Base-by-base conservation (phyloP, 2,888 invertebrate species). In the Plebejus melissa region DNA sequence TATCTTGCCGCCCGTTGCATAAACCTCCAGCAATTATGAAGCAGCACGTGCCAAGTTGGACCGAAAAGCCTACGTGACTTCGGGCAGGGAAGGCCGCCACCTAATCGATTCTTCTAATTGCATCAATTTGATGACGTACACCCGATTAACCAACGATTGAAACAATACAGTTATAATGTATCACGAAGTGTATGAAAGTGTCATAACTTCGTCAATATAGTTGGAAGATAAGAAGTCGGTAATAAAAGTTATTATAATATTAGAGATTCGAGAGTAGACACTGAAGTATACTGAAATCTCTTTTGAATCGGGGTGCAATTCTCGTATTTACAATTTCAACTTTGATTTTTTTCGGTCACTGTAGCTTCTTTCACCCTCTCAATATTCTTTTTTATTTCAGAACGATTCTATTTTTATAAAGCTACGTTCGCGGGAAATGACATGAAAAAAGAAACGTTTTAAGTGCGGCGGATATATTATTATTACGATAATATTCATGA, bases 11-110 rank as follows among this genome's bases (percentile, higher is more conserved):
- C 36, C 0, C 75, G 60, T 80, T 85, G 85, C 86, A 88, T 88
- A 84, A 85, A 77, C 80, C 79, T 76, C 76, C 74, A 16, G 69
- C 76, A 77, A 83, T 86, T 85, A 85, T 81, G 79, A 78, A 74
- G 77, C 77, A 85, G 88, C 91, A 89, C 90, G 91, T 84, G 91
- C 84, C 86, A 76, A 58, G 76, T 78, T 78, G 78, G 76, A 77
- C 76, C 78, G 74, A 79, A 80, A 80, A 80, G 89, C 83, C 87
- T 91, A 92, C 92, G 92, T 93, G 92, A 92, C 90, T 83, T 69
- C 70, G 76, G 78, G 79, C 90, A 90, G 85, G 83, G 81, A 84
- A 80, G 77, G 76, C 80, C 82, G 75, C 79, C 82, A 83, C 81
- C 74, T 87, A 87, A 88, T 89, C 79, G 84, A 82, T 80, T 81